Evolutionary conservation across 2,113 vertebrate genomes (phyloP).

Genomic region (Thunnus maccoyii): DNA sequence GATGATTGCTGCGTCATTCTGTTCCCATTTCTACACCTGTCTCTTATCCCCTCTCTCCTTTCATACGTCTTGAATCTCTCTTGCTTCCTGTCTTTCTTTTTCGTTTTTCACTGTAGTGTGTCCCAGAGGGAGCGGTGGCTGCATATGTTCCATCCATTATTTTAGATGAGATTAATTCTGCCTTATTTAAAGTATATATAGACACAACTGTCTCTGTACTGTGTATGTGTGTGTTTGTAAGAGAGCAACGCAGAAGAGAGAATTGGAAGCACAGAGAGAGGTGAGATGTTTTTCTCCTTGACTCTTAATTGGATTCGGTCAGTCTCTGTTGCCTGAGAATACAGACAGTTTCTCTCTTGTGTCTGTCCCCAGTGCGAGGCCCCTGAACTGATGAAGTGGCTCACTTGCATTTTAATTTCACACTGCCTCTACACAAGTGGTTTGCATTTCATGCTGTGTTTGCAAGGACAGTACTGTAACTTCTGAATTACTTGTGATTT

Average conservation of each 20-base stretch:
- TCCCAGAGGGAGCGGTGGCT: constrained; percentile 1
- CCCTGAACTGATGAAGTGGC: constrained; percentile 47
- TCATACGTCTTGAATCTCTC: background rate
- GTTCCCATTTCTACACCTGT: constrained; percentile 1
- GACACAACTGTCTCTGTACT: background rate
- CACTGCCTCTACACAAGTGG: constrained; percentile 23
- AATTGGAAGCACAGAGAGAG: constrained; percentile 11
- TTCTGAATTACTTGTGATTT: constrained; percentile 4
- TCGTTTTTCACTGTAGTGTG: background rate
- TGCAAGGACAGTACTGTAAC: constrained; percentile 9
- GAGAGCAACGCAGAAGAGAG: background rate
- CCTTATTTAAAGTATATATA: constrained; percentile 10
- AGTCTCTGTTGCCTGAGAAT: constrained; percentile 40
- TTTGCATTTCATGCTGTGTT: constrained; percentile 34
- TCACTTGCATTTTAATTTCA: constrained; percentile 66
- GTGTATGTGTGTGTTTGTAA: background rate
- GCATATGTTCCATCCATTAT: constrained; percentile 64
- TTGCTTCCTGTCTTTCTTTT: constrained; percentile 12
- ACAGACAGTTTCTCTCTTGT: constrained; percentile 25
- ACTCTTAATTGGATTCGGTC: constrained; percentile 63
- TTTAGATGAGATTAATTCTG: constrained; percentile 38
- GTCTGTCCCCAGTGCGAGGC: constrained; percentile 41
- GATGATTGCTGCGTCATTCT: background rate
- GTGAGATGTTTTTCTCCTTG: constrained; percentile 48
- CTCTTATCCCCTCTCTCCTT: background rate